Evolutionary conservation across 2,113 vertebrate genomes (phyloP).

Genomic region (Thamnaconus septentrionalis): DNA sequence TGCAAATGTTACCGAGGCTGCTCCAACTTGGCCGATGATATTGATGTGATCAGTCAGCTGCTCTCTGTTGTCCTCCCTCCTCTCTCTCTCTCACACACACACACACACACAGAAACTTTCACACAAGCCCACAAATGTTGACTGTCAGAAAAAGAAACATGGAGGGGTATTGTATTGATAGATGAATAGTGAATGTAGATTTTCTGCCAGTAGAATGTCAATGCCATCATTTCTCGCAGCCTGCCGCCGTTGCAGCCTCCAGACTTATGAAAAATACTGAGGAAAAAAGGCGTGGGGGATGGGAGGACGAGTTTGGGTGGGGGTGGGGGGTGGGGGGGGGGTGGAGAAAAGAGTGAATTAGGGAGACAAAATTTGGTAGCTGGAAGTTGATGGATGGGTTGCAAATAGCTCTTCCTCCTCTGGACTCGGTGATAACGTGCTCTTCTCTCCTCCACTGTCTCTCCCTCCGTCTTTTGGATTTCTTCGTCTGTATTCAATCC

Average conservation of each 20-base stretch:
- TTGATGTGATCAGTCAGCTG: slow-evolving; percentile 21
- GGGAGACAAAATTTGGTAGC: slow-evolving; percentile 38
- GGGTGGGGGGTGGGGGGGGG: slow-evolving; percentile 1
- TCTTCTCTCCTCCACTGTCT: slow-evolving; percentile 31
- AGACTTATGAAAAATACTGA: slow-evolving; percentile 42
- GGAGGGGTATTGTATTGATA: slow-evolving; percentile 40
- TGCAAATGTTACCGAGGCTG: not conserved
- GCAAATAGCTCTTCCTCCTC: slow-evolving; percentile 52
- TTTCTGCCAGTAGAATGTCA: slow-evolving; percentile 49
- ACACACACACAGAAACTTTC: not conserved
- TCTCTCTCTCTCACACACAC: not conserved
- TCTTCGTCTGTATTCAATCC: slow-evolving; percentile 22
- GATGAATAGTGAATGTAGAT: slow-evolving; percentile 52
- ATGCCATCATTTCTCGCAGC: slow-evolving; percentile 38
- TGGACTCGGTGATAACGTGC: slow-evolving; percentile 60
- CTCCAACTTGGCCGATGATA: slow-evolving; percentile 8
- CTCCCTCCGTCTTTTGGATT: slow-evolving; percentile 27
- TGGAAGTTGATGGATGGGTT: slow-evolving; percentile 60
- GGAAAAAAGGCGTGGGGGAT: slow-evolving; percentile 9
- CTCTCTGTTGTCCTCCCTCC: not conserved
- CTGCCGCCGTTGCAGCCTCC: slow-evolving; percentile 26
- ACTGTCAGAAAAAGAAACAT: slow-evolving; percentile 31
- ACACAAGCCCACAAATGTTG: slow-evolving; percentile 12
- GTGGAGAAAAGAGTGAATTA: slow-evolving; percentile 35
- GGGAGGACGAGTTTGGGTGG: not conserved